Evolutionary conservation across 2,888 invertebrate species (phyloP), one percentile per base, ranked within the genome.

Genomic region (Zelleria hepariella): DNA sequence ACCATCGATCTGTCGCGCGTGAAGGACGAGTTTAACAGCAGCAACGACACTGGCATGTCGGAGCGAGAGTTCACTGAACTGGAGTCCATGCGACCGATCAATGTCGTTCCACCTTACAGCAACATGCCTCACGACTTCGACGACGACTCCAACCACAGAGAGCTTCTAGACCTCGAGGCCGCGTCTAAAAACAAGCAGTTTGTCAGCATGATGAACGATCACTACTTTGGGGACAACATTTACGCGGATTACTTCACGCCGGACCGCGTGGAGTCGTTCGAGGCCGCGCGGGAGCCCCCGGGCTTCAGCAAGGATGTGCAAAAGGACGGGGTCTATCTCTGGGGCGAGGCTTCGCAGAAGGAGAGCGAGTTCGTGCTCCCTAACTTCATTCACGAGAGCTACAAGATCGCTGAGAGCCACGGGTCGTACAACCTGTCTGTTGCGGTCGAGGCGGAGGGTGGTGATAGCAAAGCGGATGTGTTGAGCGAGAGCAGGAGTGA

Each of bases 211-310:
- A 88, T 88, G 75, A 86, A 80, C 63, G 88, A 88, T 49, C 86
- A 87, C 62, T 89, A 89, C 63, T 86, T 88, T 59, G 86, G 88
- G 0, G 87, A 89, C 64, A 87, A 87, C 63, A 83, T 86, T 53
- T 89, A 89, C 63, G 84, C 85, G 1, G 88, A 87, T 62, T 88
- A 88, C 63, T 88, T 87, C 59, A 83, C 86, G 0, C 77, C 87
- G 0, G 86, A 88, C 53, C 70, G 86, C 10, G 86, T 81, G 15
- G 86, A 86, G 63, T 69, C 79, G 0, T 87, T 86, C 63, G 81
- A 80, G 56, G 74, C 80, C 6, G 80, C 74, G 49, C 77, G 80
- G 27, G 76, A 76, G 47, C 66, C 76, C 2, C 51, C 48, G 2
- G 70, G 67, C 18, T 79, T 74, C 61, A 59, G 63, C 2, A 82